Base-by-base conservation (phyloP, 2,888 invertebrate species). In the Raillietiella orientalis region DNA sequence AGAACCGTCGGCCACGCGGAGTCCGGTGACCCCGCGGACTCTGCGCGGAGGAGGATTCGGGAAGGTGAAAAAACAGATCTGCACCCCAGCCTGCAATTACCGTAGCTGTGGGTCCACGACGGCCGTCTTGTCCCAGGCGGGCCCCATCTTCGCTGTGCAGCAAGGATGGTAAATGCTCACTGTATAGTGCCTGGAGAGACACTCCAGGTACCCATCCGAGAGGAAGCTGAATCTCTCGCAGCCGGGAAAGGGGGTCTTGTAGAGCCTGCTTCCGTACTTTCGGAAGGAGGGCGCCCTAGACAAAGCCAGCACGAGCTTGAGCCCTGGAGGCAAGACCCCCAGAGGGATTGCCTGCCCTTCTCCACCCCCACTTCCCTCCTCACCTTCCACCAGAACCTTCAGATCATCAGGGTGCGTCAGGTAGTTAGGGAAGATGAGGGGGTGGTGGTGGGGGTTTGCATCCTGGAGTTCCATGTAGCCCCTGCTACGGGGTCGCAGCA, bases 101-200 rank as follows among this genome's bases (percentile, higher is more conserved):
- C 58, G 52, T 22, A 77, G 44, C 30, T 64, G 53, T 1, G 70
- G 63, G 49, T 75, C 75, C 0, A 77, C 77, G 0, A 77, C 77
- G 0, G 75, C 72, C 10, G 56, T 58, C 1, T 53, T 50, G 41
- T 77, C 77, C 52, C 58, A 61, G 2, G 57, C 48, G 0, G 72
- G 70, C 5, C 77, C 77, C 75, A 77, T 77, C 45, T 75, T 77
- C 10, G 71, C 59, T 0, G 77, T 77, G 5, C 77, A 75, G 22
- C 66, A 64, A 2, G 74, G 75, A 51, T 77, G 77, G 41, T 77
- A 77, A 37, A 75, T 71, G 3, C 75, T 77, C 69, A 74, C 72
- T 3, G 74, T 66, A 36, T 74, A 66, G 27, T 71, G 71, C 17
- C 74, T 52, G 26, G 70, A 67, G 43, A 72, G 67, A 42, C 79